phyloP scores from a whole-genome alignment of 2,797 vertebrate species.

The Anguilla anguilla region DNA sequence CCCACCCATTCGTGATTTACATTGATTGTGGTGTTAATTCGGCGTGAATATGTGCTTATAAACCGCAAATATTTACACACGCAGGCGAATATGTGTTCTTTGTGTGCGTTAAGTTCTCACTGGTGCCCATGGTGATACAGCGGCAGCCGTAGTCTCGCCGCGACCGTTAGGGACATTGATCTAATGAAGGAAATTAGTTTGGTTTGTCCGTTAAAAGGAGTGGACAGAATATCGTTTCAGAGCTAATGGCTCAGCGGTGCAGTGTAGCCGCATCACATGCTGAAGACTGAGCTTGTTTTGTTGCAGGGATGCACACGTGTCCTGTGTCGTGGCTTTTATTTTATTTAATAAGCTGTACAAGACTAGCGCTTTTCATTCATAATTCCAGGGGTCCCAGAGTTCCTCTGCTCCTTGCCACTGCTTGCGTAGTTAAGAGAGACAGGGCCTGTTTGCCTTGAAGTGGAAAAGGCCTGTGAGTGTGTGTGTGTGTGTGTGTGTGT shows the following conservation, averaged over 20 bases:
- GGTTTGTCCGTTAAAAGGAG: neutral
- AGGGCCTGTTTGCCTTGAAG: neutral
- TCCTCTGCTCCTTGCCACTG: neutral
- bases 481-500: neutral
- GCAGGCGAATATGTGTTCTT: neutral
- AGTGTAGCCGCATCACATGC: neutral
- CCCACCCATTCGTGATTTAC: neutral
- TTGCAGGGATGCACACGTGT: neutral
- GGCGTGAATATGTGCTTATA: neutral
- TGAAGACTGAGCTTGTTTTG: neutral
- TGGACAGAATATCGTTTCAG: conserved; percentile 5
- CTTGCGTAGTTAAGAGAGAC: neutral
- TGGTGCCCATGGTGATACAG: neutral
- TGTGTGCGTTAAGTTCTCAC: neutral
- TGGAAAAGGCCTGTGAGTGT: neutral
- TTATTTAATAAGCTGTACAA: conserved; percentile 14
- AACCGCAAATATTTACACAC: neutral
- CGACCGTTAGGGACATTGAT: neutral
- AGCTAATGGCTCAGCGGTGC: conserved; percentile 5
- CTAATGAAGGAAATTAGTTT: neutral
- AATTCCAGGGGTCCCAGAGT: neutral
- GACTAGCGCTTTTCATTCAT: neutral
- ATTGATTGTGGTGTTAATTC: neutral
- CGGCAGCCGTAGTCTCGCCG: neutral
- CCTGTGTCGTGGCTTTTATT: neutral